phyloP scores from a whole-genome alignment of 1,140 invertebrate species.

The Bradynema listronoti region DNA sequence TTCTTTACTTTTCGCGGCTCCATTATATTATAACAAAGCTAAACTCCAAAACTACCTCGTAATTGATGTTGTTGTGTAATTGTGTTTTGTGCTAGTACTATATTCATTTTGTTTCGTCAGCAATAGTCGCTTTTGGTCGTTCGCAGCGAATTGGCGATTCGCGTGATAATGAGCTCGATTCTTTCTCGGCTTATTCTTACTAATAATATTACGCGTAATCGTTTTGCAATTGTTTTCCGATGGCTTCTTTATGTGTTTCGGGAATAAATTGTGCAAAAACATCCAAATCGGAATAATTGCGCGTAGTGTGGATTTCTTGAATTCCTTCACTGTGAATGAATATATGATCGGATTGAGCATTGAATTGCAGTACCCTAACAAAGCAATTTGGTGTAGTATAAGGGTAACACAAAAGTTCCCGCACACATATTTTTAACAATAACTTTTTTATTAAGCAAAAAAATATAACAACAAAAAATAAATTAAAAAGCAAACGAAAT shows the following conservation, averaged over 20 bases:
- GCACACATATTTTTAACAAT: not conserved
- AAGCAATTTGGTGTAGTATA: not conserved
- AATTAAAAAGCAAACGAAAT: no score
- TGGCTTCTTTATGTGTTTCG: constrained; percentile 31
- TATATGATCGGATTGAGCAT: constrained; percentile 58
- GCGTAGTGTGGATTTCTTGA: constrained; percentile 54
- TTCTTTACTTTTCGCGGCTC: no score
- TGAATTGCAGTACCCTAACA: constrained; percentile 56
- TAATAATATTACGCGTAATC: constrained; percentile 12
- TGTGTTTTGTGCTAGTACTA: constrained; percentile 1
- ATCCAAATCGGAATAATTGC: constrained; percentile 49
- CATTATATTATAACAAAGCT: no score
- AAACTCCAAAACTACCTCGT: no score
- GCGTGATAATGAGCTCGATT: not conserved
- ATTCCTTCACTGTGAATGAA: constrained; percentile 58
- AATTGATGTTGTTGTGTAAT: no score
- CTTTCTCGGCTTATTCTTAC: not conserved
- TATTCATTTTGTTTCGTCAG: constrained; percentile 8
- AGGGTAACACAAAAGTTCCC: not conserved
- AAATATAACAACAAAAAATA: no score
- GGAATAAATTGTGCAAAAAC: constrained; percentile 28
- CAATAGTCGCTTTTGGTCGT: not conserved
- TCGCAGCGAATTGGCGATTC: not conserved
- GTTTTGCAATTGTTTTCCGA: constrained; percentile 30
- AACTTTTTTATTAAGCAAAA: no score